These are phyloP conservation scores for Drymonia ruficornis DNA, from an alignment of 2,888 invertebrate genomes.

Conservation along the genomic window DNA sequence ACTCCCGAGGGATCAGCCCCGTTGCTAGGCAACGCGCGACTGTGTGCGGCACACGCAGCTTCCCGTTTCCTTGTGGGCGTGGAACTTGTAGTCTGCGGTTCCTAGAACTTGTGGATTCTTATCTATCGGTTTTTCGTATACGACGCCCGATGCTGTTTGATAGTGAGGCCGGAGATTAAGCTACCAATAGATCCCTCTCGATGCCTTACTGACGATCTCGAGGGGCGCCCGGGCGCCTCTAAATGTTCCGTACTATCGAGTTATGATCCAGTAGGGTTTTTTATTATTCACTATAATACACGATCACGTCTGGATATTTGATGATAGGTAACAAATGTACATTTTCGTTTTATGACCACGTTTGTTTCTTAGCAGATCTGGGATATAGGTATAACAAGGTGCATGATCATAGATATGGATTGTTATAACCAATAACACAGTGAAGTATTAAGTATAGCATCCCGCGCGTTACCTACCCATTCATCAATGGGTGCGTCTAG, in stretches of 20 bases:
- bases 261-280: constrained; percentile 9
- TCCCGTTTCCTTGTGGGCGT: constrained; percentile 55
- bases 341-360: no score
- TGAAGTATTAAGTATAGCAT: no score
- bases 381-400: no score
- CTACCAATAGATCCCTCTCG: constrained; percentile 19
- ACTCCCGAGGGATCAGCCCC: constrained; percentile 62
- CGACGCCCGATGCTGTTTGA: constrained; percentile 43
- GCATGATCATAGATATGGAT: no score
- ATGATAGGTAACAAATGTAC: no score
- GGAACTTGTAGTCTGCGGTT: constrained; percentile 66
- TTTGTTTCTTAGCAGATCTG: no score
- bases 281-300: no score
- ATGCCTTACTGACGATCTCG: no score
- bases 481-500: no score
- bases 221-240: constrained; percentile 10
- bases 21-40: constrained; percentile 58
- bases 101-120: constrained; percentile 69
- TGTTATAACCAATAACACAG: no score
- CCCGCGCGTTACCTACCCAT: no score
- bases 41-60: constrained; percentile 61
- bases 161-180: constrained; percentile 34
- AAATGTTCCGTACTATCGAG: constrained; percentile 12
- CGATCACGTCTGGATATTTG: no score
- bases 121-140: constrained; percentile 61